These are phyloP conservation scores for Cantharis nigra DNA, from an alignment of 2,888 invertebrate species.

Conservation along the genomic window DNA sequence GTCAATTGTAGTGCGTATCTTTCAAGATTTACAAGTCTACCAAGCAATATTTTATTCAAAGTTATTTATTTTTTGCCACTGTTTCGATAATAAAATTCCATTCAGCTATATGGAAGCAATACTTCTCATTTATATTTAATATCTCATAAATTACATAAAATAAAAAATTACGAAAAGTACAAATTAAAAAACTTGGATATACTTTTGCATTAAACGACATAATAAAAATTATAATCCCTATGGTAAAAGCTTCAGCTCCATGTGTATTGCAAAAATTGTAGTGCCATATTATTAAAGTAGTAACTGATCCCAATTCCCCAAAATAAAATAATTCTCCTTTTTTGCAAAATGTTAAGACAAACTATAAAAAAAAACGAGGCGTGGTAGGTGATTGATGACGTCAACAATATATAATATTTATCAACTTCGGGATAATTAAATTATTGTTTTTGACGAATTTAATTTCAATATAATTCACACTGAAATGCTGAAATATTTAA, in stretches of 20 bases:
- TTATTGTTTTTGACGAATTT: no score
- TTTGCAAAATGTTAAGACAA: no score
- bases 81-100: background rate
- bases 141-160: background rate
- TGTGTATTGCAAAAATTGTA: no score
- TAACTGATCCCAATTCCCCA: no score
- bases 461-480: no score
- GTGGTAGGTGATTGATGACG: no score
- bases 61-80: background rate
- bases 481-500: no score
- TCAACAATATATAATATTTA: no score
- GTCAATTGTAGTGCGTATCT: background rate
- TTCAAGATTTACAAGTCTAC: background rate
- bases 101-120: background rate
- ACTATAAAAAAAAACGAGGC: no score
- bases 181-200: background rate
- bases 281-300: no score
- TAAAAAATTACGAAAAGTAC: background rate
- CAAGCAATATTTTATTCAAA: background rate
- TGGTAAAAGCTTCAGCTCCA: background rate
- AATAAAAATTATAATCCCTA: background rate
- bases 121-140: background rate
- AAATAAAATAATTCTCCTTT: no score
- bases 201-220: background rate
- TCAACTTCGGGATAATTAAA: no score